phyloP scores from a whole-genome alignment of 2,113 vertebrate genomes.

The Tinamus guttatus region DNA sequence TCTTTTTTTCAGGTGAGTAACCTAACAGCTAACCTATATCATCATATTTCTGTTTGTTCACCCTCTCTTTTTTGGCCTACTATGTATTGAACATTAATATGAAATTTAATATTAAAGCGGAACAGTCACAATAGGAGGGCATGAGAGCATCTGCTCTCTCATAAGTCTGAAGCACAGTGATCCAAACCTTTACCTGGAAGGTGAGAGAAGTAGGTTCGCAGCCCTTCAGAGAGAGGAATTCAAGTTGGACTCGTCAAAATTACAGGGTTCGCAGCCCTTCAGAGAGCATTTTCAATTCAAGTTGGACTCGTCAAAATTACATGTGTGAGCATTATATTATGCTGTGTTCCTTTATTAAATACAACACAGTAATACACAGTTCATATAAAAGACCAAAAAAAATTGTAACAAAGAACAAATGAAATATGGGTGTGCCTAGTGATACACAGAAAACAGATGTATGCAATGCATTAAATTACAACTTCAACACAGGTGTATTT shows the following conservation, averaged over 20 bases:
- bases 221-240: background rate
- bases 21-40: fast-evolving
- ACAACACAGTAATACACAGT: conserved; percentile 8
- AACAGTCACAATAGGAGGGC: background rate
- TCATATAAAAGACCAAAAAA: background rate
- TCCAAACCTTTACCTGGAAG: conserved; percentile 19
- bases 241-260: too few relatives aligned
- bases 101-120: conserved; percentile 1
- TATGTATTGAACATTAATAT: background rate
- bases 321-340: background rate
- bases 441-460: background rate
- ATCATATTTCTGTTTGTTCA: background rate
- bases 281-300: background rate
- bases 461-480: background rate
- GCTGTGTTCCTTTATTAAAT: conserved; percentile 8
- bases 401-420: conserved; percentile 15
- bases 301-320: background rate
- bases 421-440: background rate
- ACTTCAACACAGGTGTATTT: background rate
- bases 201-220: conserved; percentile 4
- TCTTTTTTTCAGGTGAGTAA: fast-evolving
- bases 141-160: background rate
- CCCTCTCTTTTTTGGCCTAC: background rate
- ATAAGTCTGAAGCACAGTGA: background rate
- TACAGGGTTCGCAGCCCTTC: background rate